Evolutionary conservation across 2,113 vertebrate genomes (phyloP), one percentile per base, ranked within the genome.

Genomic region (Gallinago jamesoni): DNA sequence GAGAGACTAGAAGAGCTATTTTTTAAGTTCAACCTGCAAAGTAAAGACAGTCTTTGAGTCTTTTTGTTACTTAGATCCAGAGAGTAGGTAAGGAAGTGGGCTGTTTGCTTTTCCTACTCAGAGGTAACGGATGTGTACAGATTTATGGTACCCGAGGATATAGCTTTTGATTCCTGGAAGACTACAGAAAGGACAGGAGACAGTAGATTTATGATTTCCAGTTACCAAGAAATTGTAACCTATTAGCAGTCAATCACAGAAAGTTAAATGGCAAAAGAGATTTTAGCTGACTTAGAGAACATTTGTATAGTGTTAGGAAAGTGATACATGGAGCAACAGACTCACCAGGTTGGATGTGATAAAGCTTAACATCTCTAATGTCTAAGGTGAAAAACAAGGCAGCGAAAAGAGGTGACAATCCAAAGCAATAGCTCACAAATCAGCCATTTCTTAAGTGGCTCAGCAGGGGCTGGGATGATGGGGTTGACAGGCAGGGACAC

Each of bases 311-410:
- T 0, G 16, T 23, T 52, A 48, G 25, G 10, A 59, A 82, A 63
- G 70, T 0, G 0, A 30, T 43, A 35, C 0, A 0, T 7, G 19
- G 17, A 72, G 53, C 53, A 77, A 12, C 31, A 39, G 57, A 12
- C 57, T 76, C 68, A 48, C 53, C 69, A 47, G n/a, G 35, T 2
- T 33, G 47, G 47, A 22, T 10, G 41, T 33, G 68, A 62, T 60
- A 33, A 76, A 81, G 47, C 14, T 62, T 33, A 66, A 66, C 24
- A 33, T 28, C 35, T 55, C 72, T 64, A 28, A 60, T 15, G 13
- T 35, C 39, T 37, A 39, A 79, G 56, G 28, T 45, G 43, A 83
- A 39, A 89, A 75, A 43, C 30, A 20, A 48, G n/a, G 84, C 43
- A 78, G 60, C 53, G 57, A 28, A 76, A 68, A 81, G 67, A 59